Conservation (phyloP, 1,140 invertebrate genomes). For the Mamestra configurata region DNA sequence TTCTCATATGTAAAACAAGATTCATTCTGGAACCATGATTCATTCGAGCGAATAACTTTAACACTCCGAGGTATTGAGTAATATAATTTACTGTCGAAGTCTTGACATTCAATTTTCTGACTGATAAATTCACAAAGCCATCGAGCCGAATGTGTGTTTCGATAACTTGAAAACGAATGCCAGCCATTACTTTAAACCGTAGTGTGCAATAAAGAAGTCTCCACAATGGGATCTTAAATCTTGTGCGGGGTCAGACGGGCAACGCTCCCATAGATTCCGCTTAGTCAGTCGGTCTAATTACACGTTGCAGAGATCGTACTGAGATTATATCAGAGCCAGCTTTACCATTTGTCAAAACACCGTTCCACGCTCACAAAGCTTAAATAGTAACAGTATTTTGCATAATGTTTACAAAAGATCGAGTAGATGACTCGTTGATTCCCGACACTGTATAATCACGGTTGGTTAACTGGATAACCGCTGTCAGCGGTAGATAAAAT, state of each 20-base stretch:
- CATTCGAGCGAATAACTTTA: conserved; percentile 56
- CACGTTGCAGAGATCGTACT: conserved; percentile 57
- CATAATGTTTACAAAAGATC: conserved; percentile 56
- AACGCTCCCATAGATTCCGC: conserved; percentile 67
- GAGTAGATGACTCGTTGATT: conserved; percentile 49
- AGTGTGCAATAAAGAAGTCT: conserved; percentile 61
- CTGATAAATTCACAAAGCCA: conserved; percentile 67
- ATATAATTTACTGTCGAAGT: conserved; percentile 70
- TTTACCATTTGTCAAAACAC: conserved; percentile 64
- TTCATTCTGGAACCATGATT: conserved; percentile 49
- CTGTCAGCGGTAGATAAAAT: conserved; percentile 47
- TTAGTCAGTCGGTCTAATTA: conserved; percentile 72
- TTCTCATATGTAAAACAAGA: conserved; percentile 41
- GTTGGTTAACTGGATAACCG: conserved; percentile 46
- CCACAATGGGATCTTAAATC: conserved; percentile 61
- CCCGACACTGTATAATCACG: conserved; percentile 54
- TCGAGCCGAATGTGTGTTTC: conserved; percentile 54
- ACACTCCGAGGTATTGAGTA: conserved; percentile 60
- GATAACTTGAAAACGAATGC: conserved; percentile 55
- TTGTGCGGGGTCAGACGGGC: conserved; percentile 56
- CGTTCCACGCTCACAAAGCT: conserved; percentile 40
- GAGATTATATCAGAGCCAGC: conserved; percentile 58
- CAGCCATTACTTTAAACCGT: conserved; percentile 60
- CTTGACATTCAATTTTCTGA: conserved; percentile 79
- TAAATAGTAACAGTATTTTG: conserved; percentile 53